A percentile compares a stretch with the other conserved stretches of the same genome.
These are phyloP conservation scores for Ennomos quercinarius DNA, from an alignment of 2,888 invertebrate species.

Conservation along the genomic window DNA sequence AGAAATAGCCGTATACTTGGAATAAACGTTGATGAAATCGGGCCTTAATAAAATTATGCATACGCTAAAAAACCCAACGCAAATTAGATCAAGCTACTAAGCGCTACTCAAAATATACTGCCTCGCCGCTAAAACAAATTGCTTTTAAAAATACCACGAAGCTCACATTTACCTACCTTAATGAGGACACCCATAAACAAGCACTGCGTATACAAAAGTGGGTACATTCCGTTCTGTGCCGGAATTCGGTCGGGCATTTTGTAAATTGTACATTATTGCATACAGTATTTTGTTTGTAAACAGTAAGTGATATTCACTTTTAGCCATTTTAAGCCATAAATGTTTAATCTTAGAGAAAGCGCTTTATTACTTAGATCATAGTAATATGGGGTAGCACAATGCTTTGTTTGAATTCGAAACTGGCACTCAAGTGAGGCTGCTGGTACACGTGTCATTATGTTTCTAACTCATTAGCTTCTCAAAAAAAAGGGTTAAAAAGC, in stretches of 20 bases:
- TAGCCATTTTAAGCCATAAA: too few species aligned
- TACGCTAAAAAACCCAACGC: neutral
- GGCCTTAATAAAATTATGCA: too few species aligned
- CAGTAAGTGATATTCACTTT: constrained; percentile 37
- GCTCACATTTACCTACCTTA: constrained; percentile 72
- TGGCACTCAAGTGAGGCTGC: too few species aligned
- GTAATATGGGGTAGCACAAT: too few species aligned
- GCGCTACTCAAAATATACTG: constrained; percentile 28
- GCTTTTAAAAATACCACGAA: constrained; percentile 52
- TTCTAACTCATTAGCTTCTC: too few species aligned
- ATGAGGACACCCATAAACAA: constrained; percentile 77
- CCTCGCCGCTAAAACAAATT: constrained; percentile 44
- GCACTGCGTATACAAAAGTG: constrained; percentile 51
- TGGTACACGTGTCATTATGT: too few species aligned
- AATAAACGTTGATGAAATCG: too few species aligned
- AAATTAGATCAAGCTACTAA: constrained; percentile 17
- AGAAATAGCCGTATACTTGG: too few species aligned
- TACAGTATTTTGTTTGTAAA: constrained; percentile 25
- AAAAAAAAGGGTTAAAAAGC: too few species aligned
- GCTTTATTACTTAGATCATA: too few species aligned
- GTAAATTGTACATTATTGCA: constrained; percentile 42
- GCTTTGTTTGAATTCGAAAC: too few species aligned
- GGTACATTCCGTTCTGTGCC: constrained; percentile 46
- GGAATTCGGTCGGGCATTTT: constrained; percentile 52
- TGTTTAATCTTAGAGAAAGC: too few species aligned